A percentile compares a stretch with the other conserved stretches of the same genome.
Evolutionary conservation across 2,113 vertebrate genomes (phyloP).

Genomic region (Motacilla alba): DNA sequence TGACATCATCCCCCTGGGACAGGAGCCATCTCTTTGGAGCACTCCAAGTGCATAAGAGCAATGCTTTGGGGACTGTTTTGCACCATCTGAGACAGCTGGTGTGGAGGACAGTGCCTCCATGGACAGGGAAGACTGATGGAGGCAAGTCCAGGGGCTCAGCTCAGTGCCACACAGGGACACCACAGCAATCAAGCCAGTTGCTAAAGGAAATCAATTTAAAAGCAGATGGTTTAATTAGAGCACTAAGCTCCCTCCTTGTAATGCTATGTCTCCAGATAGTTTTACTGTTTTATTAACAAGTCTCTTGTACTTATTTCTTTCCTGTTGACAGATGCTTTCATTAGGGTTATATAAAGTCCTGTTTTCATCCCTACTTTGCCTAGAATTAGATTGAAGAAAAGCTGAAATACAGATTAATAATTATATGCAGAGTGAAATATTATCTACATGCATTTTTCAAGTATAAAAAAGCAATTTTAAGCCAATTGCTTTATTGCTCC

Average conservation of each 20-base stretch:
- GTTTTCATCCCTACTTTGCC: background rate
- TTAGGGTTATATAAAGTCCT: background rate
- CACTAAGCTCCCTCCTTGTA: background rate
- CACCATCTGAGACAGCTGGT: background rate
- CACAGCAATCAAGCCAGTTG: background rate
- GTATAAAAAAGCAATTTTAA: background rate
- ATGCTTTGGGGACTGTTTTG: background rate
- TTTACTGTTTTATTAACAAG: slow-evolving; percentile 22
- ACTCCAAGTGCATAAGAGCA: rapidly evolving
- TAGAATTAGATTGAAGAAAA: slow-evolving; percentile 21
- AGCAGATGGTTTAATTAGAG: slow-evolving; percentile 24
- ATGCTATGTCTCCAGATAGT: background rate
- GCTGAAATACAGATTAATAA: background rate
- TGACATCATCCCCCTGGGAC: rapidly evolving
- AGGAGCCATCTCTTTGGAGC: background rate
- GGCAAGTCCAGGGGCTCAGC: rapidly evolving
- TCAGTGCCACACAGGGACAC: rapidly evolving
- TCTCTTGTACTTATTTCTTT: background rate
- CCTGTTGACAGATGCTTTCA: slow-evolving; percentile 16
- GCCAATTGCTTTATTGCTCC: background rate
- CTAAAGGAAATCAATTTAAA: background rate
- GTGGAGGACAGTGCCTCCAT: rapidly evolving
- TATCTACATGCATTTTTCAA: background rate
- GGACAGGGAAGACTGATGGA: rapidly evolving
- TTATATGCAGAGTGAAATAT: background rate